Percentiles rank a stretch among this genome's conserved stretches.
Evolutionary conservation across 1,140 invertebrate genomes (phyloP).

Genomic region (Cydia pomonella): DNA sequence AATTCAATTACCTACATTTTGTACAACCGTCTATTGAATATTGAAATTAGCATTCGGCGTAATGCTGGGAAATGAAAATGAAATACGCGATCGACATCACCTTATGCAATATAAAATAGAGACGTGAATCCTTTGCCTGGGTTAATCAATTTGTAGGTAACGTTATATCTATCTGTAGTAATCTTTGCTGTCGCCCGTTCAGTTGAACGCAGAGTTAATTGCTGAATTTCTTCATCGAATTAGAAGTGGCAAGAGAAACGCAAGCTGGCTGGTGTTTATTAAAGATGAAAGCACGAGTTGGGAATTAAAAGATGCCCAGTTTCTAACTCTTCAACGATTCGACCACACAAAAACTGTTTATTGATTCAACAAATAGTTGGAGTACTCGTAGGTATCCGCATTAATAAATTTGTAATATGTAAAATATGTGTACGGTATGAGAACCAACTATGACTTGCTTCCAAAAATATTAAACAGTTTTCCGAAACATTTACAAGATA

Average conservation of each 20-base stretch:
- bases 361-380: too few relatives aligned
- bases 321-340: too few relatives aligned
- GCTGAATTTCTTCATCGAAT: not conserved
- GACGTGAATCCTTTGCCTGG: not conserved
- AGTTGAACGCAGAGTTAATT: conserved; percentile 21
- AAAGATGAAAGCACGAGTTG: not conserved
- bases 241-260: not conserved
- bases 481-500: too few relatives aligned
- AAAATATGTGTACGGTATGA: too few relatives aligned
- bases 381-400: too few relatives aligned
- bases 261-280: not conserved
- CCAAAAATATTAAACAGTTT: too few relatives aligned
- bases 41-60: conserved; percentile 25
- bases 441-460: too few relatives aligned
- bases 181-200: conserved; percentile 24
- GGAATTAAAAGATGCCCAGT: not conserved
- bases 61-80: not conserved
- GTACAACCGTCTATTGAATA: conserved; percentile 30
- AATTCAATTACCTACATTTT: conserved; percentile 33
- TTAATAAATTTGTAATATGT: too few relatives aligned
- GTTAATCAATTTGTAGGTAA: not conserved
- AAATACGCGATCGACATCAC: not conserved
- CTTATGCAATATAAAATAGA: not conserved
- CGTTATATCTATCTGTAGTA: not conserved
- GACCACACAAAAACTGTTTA: too few relatives aligned